phyloP scores from a whole-genome alignment of 2,888 invertebrate genomes.

The Silvanus unidentatus region DNA sequence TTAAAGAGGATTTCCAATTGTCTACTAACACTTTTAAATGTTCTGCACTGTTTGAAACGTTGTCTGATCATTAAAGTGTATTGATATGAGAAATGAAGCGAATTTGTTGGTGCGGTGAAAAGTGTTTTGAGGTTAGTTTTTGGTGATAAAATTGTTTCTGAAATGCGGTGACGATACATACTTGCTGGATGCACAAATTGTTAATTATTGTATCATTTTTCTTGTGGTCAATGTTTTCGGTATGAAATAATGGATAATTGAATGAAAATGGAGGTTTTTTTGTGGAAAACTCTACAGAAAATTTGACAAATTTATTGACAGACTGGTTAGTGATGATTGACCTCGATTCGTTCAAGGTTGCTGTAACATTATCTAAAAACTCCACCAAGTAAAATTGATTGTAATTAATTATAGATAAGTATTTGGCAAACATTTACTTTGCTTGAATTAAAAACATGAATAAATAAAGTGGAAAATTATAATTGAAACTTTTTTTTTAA shows the following conservation, averaged over 20 bases:
- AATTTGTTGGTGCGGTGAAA: slow-evolving; percentile 20
- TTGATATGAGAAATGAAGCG: slow-evolving; percentile 16
- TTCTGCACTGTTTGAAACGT: slow-evolving; percentile 22
- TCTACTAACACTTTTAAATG: slow-evolving; percentile 21
- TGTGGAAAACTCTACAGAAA: too few relatives aligned
- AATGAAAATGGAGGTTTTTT: slow-evolving; percentile 2
- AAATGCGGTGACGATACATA: slow-evolving; percentile 27
- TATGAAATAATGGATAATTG: background rate
- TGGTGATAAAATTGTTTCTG: slow-evolving; percentile 22
- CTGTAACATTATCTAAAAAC: background rate
- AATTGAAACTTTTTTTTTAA: too few relatives aligned
- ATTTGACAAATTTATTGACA: too few relatives aligned
- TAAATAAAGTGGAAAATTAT: too few relatives aligned
- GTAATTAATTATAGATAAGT: too few relatives aligned
- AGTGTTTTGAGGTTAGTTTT: slow-evolving; percentile 38
- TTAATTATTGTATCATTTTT: background rate
- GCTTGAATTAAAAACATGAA: too few relatives aligned
- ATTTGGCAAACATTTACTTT: too few relatives aligned
- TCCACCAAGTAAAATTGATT: too few relatives aligned
- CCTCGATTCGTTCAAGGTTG: too few relatives aligned
- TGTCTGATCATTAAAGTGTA: slow-evolving; percentile 28
- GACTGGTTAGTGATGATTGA: background rate
- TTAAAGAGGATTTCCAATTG: slow-evolving; percentile 22
- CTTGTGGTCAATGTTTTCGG: too few relatives aligned
- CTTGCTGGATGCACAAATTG: background rate